Evolutionary conservation across 2,888 invertebrate genomes (phyloP).

Genomic region (Stegophylla sp.): DNA sequence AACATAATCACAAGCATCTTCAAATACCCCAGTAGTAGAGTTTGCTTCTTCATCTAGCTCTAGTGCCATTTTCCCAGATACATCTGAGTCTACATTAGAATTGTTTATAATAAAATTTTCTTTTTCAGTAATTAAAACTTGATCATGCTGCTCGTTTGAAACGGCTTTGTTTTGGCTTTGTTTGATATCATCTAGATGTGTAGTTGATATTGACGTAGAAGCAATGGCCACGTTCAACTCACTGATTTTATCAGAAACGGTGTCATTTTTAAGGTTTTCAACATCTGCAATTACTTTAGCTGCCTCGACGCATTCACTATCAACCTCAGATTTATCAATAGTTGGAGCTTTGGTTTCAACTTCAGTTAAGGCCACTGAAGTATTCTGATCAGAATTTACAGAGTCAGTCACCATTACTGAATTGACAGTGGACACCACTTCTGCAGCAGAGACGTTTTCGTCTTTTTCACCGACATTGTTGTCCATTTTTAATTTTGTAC

Average conservation of each 20-base stretch:
- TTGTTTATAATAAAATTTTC: background rate
- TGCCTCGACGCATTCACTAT: background rate
- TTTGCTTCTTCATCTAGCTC: background rate
- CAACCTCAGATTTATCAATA: background rate
- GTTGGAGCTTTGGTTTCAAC: background rate
- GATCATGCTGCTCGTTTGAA: background rate
- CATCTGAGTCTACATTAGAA: background rate
- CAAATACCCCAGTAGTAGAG: background rate
- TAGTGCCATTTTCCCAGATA: too few species aligned
- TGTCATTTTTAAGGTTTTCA: background rate
- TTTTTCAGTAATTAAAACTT: background rate
- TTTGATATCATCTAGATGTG: background rate
- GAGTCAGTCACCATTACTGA: background rate
- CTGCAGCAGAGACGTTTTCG: background rate
- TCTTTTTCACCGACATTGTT: background rate
- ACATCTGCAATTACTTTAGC: background rate
- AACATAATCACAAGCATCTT: constrained; percentile 4
- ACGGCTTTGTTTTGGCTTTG: background rate
- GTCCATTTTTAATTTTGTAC: background rate
- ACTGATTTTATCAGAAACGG: background rate
- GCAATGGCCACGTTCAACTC: constrained; percentile 5
- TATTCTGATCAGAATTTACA: background rate
- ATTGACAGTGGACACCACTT: background rate
- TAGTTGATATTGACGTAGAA: background rate
- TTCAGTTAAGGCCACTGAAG: too few species aligned